A percentile compares a stretch with the other conserved stretches of the same genome.
Conservation (phyloP, 2,888 invertebrate species). For the Stegana nigrithorax region DNA sequence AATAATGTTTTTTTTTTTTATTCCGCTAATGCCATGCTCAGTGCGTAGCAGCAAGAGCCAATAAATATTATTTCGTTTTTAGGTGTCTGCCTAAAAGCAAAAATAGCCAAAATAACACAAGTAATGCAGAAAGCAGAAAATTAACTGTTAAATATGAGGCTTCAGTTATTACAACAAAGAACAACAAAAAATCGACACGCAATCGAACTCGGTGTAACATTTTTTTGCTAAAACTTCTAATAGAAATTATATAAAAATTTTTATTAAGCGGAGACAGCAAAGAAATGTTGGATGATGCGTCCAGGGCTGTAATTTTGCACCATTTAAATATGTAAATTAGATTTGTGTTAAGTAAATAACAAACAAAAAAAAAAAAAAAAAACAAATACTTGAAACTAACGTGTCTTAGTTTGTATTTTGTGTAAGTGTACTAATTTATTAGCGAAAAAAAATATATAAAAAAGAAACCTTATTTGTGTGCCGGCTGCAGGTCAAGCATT, state of each 20-base stretch:
- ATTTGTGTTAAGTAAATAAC: conserved; percentile 58
- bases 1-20: neutral
- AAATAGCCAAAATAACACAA: conserved; percentile 14
- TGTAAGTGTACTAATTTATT: conserved; percentile 39
- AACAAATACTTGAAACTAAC: conserved; percentile 39
- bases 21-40: neutral
- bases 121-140: neutral
- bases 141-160: neutral
- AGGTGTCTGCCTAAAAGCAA: conserved; percentile 24
- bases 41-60: neutral
- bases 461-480: conserved; percentile 1
- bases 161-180: conserved; percentile 23
- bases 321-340: conserved; percentile 62
- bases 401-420: conserved; percentile 37
- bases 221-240: conserved; percentile 62
- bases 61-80: conserved; percentile 27
- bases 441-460: too few relatives aligned
- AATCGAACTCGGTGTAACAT: conserved; percentile 63
- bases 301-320: conserved; percentile 67
- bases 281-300: conserved; percentile 63
- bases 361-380: conserved; percentile 32
- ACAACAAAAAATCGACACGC: conserved; percentile 65
- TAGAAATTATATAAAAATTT: conserved; percentile 44
- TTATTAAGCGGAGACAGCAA: conserved; percentile 58
- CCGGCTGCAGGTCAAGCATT: conserved; percentile 9